phyloP scores from a whole-genome alignment of 2,113 vertebrate genomes.

The Herpetotheres cachinnans region DNA sequence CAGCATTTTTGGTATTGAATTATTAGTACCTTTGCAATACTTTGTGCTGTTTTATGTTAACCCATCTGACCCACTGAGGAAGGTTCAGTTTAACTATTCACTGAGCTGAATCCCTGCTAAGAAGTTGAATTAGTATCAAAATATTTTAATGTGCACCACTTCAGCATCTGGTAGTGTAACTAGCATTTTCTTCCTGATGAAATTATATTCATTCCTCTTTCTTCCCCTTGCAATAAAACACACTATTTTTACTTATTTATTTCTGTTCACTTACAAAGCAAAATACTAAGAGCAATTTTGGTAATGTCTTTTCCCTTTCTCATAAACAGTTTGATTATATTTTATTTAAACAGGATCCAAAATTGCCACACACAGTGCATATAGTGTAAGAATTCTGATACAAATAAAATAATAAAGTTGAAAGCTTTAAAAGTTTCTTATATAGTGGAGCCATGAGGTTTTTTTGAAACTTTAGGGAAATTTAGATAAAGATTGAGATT shows the following conservation, averaged over 20 bases:
- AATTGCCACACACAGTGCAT: background rate
- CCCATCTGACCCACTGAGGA: background rate
- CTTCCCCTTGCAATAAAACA: background rate
- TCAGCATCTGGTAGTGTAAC: background rate
- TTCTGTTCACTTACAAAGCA: background rate
- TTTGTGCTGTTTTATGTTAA: background rate
- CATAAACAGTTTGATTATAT: background rate
- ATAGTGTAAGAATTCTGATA: background rate
- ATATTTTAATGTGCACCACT: background rate
- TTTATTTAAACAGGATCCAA: background rate
- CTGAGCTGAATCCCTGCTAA: background rate
- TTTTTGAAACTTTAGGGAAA: background rate
- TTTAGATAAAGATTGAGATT: background rate
- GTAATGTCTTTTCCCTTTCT: background rate
- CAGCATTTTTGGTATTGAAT: background rate
- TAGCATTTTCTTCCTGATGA: background rate
- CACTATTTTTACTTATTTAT: background rate
- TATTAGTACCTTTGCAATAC: background rate
- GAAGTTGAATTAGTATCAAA: background rate
- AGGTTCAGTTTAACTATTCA: background rate
- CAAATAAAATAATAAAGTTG: background rate
- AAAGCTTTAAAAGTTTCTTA: background rate
- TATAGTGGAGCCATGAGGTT: background rate
- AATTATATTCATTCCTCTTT: background rate
- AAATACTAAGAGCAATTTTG: background rate